A percentile compares a stretch with the other conserved stretches of the same genome.
phyloP scores from a whole-genome alignment of 2,888 invertebrate species.

The Oscheius sp. region DNA sequence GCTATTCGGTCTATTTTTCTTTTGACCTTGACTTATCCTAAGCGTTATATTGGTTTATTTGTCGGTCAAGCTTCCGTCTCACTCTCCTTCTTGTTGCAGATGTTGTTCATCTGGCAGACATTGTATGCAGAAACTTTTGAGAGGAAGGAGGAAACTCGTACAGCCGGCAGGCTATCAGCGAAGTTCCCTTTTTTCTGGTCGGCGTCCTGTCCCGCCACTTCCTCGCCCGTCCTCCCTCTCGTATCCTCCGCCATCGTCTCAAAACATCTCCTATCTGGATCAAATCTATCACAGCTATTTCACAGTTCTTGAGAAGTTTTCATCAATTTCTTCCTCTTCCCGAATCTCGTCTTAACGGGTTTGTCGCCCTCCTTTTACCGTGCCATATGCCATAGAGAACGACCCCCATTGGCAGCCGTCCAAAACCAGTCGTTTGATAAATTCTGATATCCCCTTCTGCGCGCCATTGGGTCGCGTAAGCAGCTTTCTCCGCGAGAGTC shows the following conservation, averaged over 20 bases:
- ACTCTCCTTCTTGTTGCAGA: not conserved
- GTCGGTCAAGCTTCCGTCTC: not conserved
- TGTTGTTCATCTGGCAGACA: not conserved
- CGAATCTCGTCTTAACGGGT: not conserved
- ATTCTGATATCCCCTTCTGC: slow-evolving; percentile 34
- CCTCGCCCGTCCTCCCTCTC: slow-evolving; percentile 6
- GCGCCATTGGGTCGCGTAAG: slow-evolving; percentile 32
- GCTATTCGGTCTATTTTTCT: not conserved
- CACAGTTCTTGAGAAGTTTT: not conserved
- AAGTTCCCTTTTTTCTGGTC: slow-evolving; percentile 8
- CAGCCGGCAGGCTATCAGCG: slow-evolving; percentile 14
- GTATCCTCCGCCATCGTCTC: not conserved
- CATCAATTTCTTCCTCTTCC: not conserved
- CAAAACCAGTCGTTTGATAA: slow-evolving; percentile 32
- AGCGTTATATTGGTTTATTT: not conserved
- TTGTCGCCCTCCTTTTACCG: not conserved
- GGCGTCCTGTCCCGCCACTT: slow-evolving; percentile 5
- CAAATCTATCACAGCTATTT: not conserved
- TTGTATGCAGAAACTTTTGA: not conserved
- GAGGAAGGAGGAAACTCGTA: slow-evolving; percentile 9
- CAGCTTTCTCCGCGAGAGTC: slow-evolving; percentile 15
- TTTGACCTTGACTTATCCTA: not conserved
- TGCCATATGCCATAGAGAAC: not conserved
- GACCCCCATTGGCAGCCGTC: slow-evolving; percentile 13
- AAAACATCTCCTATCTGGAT: not conserved